These are phyloP conservation scores for Neoscelio sp. DNA, from an alignment of 2,888 invertebrate genomes.

Conservation along the genomic window DNA sequence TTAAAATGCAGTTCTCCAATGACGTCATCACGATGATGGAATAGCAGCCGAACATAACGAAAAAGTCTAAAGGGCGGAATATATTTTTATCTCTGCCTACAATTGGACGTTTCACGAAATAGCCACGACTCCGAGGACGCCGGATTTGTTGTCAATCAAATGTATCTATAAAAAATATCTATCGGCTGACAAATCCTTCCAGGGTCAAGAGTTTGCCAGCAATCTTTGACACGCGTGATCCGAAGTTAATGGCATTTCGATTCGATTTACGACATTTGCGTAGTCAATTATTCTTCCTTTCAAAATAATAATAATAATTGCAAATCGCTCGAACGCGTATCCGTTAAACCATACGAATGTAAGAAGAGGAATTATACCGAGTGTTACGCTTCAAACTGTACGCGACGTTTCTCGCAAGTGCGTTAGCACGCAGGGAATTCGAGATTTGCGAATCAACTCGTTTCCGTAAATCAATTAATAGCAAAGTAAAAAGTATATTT, in stretches of 20 bases:
- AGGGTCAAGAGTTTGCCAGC: constrained; percentile 14
- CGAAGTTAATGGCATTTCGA: background rate
- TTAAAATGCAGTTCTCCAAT: constrained; percentile 49
- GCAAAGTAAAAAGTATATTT: no score
- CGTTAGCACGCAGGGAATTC: no score
- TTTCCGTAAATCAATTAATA: no score
- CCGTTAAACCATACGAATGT: no score
- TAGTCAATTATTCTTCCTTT: no score
- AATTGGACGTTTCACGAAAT: background rate
- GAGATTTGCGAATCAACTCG: no score
- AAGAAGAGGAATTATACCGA: no score
- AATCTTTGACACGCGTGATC: background rate
- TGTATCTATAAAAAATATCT: constrained; percentile 25
- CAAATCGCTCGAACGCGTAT: no score
- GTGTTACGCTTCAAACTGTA: no score
- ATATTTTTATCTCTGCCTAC: constrained; percentile 5
- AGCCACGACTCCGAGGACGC: constrained; percentile 28
- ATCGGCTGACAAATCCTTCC: constrained; percentile 20
- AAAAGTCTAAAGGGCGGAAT: constrained; percentile 37
- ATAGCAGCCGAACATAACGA: constrained; percentile 49
- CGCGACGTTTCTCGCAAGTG: no score
- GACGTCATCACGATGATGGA: constrained; percentile 57
- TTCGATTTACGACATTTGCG: background rate
- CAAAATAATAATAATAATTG: no score
- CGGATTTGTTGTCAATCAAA: constrained; percentile 26